Base-by-base conservation (phyloP, 2,888 invertebrate species). In the Tinea semifulvella region DNA sequence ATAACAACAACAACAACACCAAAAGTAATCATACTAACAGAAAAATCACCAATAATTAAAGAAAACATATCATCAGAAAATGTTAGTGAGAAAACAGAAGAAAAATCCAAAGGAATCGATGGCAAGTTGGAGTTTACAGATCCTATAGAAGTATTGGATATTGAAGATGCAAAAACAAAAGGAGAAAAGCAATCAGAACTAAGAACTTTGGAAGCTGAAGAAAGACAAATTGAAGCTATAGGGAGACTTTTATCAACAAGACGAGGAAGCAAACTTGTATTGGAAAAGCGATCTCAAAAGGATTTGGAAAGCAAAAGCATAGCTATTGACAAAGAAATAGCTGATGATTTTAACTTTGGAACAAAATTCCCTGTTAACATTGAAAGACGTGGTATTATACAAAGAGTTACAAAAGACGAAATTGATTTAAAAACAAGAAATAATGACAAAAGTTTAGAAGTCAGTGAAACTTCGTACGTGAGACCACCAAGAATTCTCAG, bases 211-310 rank as follows among this genome's bases (percentile, higher is more conserved):
- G 73, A 80, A 54, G 80, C 81, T 0, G 82, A 82, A 57, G 82
- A 81, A 44, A 66, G 63, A 43, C 82, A 82, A 51, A 82, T 82
- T 27, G 82, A 82, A 56, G 81, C 73, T 18, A 77, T 82, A 17
- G 82, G 82, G 0, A 63, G 81, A 48, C 57, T 80, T 11, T 44
- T 82, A 50, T 79, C 79, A 2, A 66, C 73, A 0, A 63, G 68
- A 44, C 62, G 79, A 19, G 75, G 69, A 1, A 65, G 68, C 0
- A 75, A 74, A 47, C 49, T 81, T 0, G 57, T 73, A 17, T 25
- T 81, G 47, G 76, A 79, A 44, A 80, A 79, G 49, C 54, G 73
- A 18, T 72, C 79, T 0, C 69, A 81, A 39, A 70, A 76, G 50
- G 70, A 79, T 42, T 54, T 80, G 17, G 73, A 75, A 56, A 48